Evolutionary conservation across 2,888 invertebrate species (phyloP).

Genomic region (Melolontha melolontha): DNA sequence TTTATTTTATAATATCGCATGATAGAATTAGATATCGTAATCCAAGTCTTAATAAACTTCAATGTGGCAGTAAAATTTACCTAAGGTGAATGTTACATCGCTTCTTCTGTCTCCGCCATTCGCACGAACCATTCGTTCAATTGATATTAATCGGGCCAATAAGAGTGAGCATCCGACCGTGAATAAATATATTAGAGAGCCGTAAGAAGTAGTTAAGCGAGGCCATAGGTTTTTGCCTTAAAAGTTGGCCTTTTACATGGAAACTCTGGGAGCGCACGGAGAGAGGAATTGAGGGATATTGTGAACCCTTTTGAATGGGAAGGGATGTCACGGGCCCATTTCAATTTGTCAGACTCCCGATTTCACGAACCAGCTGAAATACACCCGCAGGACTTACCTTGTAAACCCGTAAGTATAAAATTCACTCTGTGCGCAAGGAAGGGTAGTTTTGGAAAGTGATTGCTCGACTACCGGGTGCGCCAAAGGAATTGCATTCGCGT

Average conservation of each 20-base stretch:
- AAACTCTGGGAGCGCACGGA: slow-evolving; percentile 5
- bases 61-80: slow-evolving; percentile 17
- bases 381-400: slow-evolving; percentile 61
- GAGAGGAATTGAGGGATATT: slow-evolving; percentile 5
- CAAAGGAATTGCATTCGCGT: slow-evolving; percentile 53
- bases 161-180: slow-evolving; percentile 32
- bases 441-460: slow-evolving; percentile 32
- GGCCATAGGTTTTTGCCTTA: slow-evolving; percentile 21
- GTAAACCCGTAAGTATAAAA: slow-evolving; percentile 60
- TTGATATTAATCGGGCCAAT: slow-evolving; percentile 37
- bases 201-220: slow-evolving; percentile 37
- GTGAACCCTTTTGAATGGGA: slow-evolving; percentile 46
- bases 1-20: slow-evolving; percentile 6
- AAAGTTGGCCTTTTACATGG: slow-evolving; percentile 29
- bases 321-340: slow-evolving; percentile 58
- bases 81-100: not conserved
- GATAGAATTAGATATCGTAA: slow-evolving; percentile 16
- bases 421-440: slow-evolving; percentile 51
- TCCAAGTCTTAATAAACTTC: slow-evolving; percentile 22
- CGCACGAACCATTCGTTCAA: slow-evolving; percentile 28
- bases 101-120: slow-evolving; percentile 12
- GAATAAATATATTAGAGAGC: slow-evolving; percentile 37
- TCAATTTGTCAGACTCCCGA: slow-evolving; percentile 63
- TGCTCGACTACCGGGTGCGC: slow-evolving; percentile 47
- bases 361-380: slow-evolving; percentile 60